These are phyloP conservation scores for Stictocephala bisonia DNA, from an alignment of 2,888 invertebrate genomes.

Conservation along the genomic window DNA sequence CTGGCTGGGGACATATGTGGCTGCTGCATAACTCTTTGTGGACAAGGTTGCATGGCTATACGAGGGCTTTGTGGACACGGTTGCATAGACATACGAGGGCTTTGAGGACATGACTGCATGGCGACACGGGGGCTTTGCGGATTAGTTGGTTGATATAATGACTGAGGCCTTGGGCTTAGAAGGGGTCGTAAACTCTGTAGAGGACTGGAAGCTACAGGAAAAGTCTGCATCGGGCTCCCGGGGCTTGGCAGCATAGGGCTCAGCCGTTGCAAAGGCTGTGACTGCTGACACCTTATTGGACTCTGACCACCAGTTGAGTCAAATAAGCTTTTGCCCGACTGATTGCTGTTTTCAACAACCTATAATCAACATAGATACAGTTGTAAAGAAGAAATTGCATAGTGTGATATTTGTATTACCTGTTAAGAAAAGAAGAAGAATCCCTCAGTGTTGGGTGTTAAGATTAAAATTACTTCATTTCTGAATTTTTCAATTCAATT, in stretches of 20 bases:
- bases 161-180: constrained; percentile 18
- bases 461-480: too few species aligned
- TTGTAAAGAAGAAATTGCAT: too few species aligned
- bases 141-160: neutral
- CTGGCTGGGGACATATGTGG: constrained; percentile 34
- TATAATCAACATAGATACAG: too few species aligned
- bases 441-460: too few species aligned
- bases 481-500: too few species aligned
- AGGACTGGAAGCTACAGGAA: constrained; percentile 34
- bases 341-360: constrained; percentile 52
- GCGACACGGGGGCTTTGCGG: constrained; percentile 11
- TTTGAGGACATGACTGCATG: constrained; percentile 5
- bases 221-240: constrained; percentile 58
- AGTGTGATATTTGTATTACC: too few species aligned
- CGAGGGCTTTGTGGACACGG: constrained; percentile 12
- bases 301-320: constrained; percentile 65
- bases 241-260: constrained; percentile 65
- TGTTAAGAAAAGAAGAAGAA: too few species aligned
- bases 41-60: constrained; percentile 40
- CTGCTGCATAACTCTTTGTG: constrained; percentile 38
- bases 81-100: neutral
- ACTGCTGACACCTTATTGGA: constrained; percentile 66
- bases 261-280: constrained; percentile 63
- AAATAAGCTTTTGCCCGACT: constrained; percentile 54
- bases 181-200: constrained; percentile 1